Evolutionary conservation across 1,140 invertebrate genomes (phyloP), one percentile per base, ranked within the genome.

Genomic region (Micrasema minimum): DNA sequence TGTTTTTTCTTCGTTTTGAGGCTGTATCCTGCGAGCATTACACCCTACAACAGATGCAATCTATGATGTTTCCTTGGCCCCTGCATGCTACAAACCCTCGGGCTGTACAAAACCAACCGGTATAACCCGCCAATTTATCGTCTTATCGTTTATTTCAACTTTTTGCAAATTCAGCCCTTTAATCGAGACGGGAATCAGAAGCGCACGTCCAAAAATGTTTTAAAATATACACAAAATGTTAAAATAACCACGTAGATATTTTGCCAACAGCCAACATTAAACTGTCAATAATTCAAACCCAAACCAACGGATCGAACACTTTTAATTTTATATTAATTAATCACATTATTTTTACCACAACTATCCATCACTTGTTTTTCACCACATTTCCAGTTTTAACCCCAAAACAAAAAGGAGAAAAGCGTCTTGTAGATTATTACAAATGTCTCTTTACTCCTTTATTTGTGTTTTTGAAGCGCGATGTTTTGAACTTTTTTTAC

Each of bases 1-100:
- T 31, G 26, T 55, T 31, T 55, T 26, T 55, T n/a, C 11, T 14
- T 16, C 6, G 6, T 46, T 46, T n/a, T 14, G 16, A 16, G n/a
- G 3, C 41, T 43, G 41, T 16, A 16, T n/a, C 3, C 41, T 4
- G 43, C 43, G 5, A 5, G 43, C 43, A n/a, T n/a, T 16, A 3
- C 43, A 16, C 43, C 43, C 43, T n/a, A 46, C 31, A 35, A 14
- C 23, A n/a, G 51, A 55, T 14, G 23, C 26, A 55, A 55, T 55
- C 51, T 55, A 55, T 55, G 51, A 55, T 55, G 26, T 55, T 55
- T 55, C 26, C 51, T 55, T 55, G 12, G n/a, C 14, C 12, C 51
- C 43, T 46, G n/a, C n/a, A 46, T 2, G 7, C 7, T 48, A n/a
- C 46, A 16, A 1, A 22, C 51, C 51, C 26, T 5, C 6, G 51